Conservation (phyloP, 2,888 invertebrate genomes). For the Apodemia duryi region DNA sequence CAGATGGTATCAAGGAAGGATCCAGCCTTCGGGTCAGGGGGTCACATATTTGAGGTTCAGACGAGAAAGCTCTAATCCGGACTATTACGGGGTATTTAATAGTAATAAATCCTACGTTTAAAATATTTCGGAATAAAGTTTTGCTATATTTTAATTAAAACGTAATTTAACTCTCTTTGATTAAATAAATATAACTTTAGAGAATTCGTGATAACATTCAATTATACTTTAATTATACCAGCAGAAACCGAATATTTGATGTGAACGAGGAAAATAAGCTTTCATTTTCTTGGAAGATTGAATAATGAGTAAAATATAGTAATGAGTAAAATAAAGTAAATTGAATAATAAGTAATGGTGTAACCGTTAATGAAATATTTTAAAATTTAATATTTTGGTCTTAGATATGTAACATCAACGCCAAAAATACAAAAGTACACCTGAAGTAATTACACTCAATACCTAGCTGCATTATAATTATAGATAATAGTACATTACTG, state of each 20-base stretch:
- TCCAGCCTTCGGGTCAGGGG: too few species aligned
- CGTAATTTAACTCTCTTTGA: neutral
- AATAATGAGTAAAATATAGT: neutral
- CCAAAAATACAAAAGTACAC: neutral
- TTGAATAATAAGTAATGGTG: neutral
- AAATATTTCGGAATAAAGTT: neutral
- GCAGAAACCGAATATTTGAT: constrained; percentile 9
- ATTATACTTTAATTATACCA: constrained; percentile 5
- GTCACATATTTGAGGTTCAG: too few species aligned
- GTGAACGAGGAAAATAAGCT: neutral
- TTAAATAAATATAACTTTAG: constrained; percentile 2
- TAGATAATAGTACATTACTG: too few species aligned
- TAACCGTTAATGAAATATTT: neutral
- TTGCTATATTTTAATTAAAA: neutral
- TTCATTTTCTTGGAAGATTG: neutral
- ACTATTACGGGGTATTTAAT: too few species aligned
- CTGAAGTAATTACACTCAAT: too few species aligned
- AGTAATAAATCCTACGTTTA: too few species aligned
- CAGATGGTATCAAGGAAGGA: too few species aligned
- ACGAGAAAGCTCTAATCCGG: too few species aligned
- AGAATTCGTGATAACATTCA: neutral
- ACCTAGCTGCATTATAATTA: too few species aligned
- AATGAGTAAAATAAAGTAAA: too few species aligned
- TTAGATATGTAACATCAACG: neutral
- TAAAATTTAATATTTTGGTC: neutral